Percentiles rank a stretch among this genome's conserved stretches.
phyloP scores from a whole-genome alignment of 2,113 vertebrate genomes.

The Rana temporaria region DNA sequence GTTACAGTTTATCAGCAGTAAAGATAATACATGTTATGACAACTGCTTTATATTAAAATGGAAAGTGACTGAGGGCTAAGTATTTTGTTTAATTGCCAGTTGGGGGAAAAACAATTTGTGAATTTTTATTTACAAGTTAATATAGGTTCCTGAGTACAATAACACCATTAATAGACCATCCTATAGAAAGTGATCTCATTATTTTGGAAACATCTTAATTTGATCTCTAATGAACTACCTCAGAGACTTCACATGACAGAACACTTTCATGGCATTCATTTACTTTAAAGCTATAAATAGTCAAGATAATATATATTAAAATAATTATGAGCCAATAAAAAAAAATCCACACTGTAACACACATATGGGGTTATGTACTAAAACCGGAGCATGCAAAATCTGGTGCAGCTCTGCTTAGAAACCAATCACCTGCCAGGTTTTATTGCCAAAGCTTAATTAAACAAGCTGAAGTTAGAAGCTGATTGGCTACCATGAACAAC shows the following conservation, averaged over 20 bases:
- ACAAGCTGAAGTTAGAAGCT: no score
- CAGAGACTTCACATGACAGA: not conserved
- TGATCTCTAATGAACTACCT: not conserved
- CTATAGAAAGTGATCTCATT: not conserved
- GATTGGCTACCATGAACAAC: no score
- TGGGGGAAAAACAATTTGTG: not conserved
- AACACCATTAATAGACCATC: not conserved
- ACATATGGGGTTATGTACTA: no score
- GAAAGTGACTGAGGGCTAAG: not conserved
- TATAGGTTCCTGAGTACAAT: constrained; percentile 21
- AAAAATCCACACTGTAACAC: no score
- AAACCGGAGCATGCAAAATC: no score
- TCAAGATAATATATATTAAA: no score
- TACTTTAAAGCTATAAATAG: no score
- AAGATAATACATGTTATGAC: constrained; percentile 39
- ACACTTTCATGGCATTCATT: no score
- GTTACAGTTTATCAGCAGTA: constrained; percentile 6
- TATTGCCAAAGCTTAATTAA: no score
- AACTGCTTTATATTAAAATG: constrained; percentile 53
- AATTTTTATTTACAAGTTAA: constrained; percentile 47
- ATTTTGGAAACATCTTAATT: not conserved
- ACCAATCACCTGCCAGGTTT: no score
- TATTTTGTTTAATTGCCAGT: constrained; percentile 35
- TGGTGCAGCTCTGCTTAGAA: no score
- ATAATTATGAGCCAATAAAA: no score